Percentiles rank a stretch among this genome's conserved stretches.
These are phyloP conservation scores for Psittacula echo DNA, from an alignment of 2,797 vertebrate genomes.

Conservation along the genomic window DNA sequence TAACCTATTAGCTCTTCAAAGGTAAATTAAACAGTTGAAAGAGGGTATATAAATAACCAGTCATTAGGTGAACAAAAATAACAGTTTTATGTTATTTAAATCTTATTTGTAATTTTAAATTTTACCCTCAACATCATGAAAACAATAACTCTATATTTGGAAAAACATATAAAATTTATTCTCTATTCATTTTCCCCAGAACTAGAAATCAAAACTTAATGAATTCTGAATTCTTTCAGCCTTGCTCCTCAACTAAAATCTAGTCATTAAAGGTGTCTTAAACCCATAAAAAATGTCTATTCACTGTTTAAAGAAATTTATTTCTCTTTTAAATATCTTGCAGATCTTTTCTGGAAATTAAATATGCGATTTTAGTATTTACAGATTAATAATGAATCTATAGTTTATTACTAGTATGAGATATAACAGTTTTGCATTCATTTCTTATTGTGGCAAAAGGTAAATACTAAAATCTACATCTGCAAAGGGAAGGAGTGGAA, in stretches of 20 bases:
- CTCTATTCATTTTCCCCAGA: background rate
- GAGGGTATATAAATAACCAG: background rate
- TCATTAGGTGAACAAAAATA: constrained; percentile 8
- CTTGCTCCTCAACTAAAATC: background rate
- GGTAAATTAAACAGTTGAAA: constrained; percentile 16
- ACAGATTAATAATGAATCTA: background rate
- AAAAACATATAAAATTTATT: background rate
- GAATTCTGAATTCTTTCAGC: background rate
- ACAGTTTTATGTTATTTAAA: background rate
- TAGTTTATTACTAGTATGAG: background rate
- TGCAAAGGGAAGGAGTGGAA: background rate
- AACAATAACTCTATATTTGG: background rate
- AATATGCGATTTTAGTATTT: background rate
- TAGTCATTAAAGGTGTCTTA: background rate
- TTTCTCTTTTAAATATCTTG: background rate
- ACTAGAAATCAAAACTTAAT: background rate
- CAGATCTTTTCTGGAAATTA: background rate
- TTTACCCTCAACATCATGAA: background rate
- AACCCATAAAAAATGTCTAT: background rate
- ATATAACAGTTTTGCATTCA: background rate
- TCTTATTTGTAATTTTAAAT: background rate
- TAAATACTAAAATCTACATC: background rate
- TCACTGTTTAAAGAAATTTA: background rate
- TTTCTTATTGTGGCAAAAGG: background rate
- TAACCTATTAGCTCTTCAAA: constrained; percentile 5